Evolutionary conservation across 2,113 vertebrate genomes (phyloP), one percentile per base, ranked within the genome.

Genomic region (Zingel zingel): DNA sequence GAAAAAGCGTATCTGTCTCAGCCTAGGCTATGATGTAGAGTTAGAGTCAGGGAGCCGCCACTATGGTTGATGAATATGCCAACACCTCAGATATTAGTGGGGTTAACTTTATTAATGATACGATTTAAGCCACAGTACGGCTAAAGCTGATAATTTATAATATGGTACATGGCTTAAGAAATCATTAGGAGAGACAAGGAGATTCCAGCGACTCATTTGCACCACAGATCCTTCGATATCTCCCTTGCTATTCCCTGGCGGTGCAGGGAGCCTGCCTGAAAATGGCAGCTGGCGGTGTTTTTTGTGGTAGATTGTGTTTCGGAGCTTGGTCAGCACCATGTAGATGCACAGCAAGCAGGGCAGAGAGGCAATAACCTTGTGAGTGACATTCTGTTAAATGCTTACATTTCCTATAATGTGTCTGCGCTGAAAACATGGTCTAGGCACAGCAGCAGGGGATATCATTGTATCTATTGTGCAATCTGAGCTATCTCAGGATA

Each of bases 301-400:
- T 76, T 79, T 36, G 76, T 81, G 91, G 91, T 93, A 83, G 91
- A 95, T 94, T 94, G 91, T 93, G 93, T 95, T 95, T 94, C 94
- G 14, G 58, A 86, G 92, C 95, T 93, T 91, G 93, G 94, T 95
- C 95, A 95, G 94, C 94, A 94, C 71, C 91, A 86, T 92, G 90
- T 87, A 92, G 93, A 93, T 93, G 92, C 92, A 81, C 86, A 89
- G 93, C 93, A 88, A 93, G 92, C 88, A 91, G 85, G 73, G 74
- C 66, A 79, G 81, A 81, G 88, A 92, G 82, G 87, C 87, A 85
- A 63, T 96, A 93, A 95, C 95, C 95, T 95, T 95, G 93, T 90
- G 91, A 94, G 92, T 94, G 94, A 94, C 94, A 93, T 95, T 94
- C 86, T n/a, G 77, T 93, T 94, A 89, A 95, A 93, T 77, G 89